Conservation (phyloP, 2,113 vertebrate genomes). For the Syrrhaptes paradoxus region DNA sequence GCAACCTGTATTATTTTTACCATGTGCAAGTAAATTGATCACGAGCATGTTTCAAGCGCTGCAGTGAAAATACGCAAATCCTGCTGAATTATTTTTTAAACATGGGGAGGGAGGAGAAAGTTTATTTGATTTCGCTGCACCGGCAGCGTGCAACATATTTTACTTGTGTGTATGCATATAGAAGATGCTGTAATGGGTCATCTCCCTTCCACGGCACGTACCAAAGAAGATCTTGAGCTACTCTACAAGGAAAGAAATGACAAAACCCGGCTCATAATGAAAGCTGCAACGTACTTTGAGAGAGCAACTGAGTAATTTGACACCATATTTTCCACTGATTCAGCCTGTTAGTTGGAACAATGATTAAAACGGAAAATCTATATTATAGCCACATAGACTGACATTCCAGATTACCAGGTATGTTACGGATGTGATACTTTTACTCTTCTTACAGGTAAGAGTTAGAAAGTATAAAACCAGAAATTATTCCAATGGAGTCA, state of each 20-base stretch:
- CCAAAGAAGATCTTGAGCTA: not conserved
- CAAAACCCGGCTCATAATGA: slow-evolving; percentile 1
- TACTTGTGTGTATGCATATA: not conserved
- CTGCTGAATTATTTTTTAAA: slow-evolving; percentile 4
- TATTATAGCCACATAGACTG: not conserved
- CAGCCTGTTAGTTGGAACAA: slow-evolving; percentile 24
- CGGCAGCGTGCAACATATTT: not conserved
- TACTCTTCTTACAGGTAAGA: not conserved
- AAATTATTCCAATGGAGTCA: not conserved
- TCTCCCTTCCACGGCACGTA: not conserved
- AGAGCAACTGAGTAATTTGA: slow-evolving; percentile 13
- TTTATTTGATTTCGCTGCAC: not conserved
- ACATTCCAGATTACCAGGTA: slow-evolving; percentile 11
- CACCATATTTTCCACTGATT: slow-evolving; percentile 46
- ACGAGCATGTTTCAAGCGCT: not conserved
- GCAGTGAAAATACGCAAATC: slow-evolving; percentile 1
- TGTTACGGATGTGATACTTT: not conserved
- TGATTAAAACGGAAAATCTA: slow-evolving; percentile 50
- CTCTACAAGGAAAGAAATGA: slow-evolving; percentile 21
- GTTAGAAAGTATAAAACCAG: not conserved
- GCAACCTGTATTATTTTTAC: slow-evolving; percentile 30
- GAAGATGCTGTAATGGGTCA: slow-evolving; percentile 17
- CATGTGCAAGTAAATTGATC: not conserved
- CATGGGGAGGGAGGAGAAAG: not conserved
- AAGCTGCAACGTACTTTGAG: not conserved